Evolutionary conservation across 1,140 invertebrate genomes (phyloP).

Genomic region (Hypothenemus hampei): DNA sequence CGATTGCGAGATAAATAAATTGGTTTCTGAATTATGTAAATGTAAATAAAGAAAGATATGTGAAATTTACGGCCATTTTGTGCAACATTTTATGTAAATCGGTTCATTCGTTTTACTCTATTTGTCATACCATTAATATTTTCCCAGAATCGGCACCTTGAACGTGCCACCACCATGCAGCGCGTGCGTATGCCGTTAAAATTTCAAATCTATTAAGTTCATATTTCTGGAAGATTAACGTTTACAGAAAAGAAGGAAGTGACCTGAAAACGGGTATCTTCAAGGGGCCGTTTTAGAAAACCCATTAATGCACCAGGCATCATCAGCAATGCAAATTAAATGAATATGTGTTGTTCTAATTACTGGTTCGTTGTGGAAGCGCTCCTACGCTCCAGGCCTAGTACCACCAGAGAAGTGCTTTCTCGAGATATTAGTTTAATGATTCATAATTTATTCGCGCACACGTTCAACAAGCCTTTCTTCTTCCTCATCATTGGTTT

Average conservation of each 20-base stretch:
- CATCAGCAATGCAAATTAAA: conserved; percentile 15
- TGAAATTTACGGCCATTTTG: conserved; percentile 12
- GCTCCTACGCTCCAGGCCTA: conserved; percentile 10
- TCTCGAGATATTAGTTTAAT: conserved; percentile 10
- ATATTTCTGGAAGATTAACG: too few relatives aligned
- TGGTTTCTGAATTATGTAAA: conserved; percentile 15
- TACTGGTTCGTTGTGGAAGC: conserved; percentile 6
- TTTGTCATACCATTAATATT: too few relatives aligned
- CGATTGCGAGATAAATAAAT: conserved; percentile 15
- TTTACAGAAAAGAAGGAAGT: conserved; percentile 12
- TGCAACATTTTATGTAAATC: too few relatives aligned
- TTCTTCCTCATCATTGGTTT: too few relatives aligned
- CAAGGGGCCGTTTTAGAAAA: conserved; percentile 8
- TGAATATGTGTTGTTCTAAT: conserved; percentile 14
- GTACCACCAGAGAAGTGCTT: too few relatives aligned
- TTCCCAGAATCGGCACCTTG: too few relatives aligned
- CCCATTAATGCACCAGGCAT: conserved; percentile 13
- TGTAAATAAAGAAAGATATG: conserved; percentile 20
- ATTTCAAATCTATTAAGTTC: too few relatives aligned
- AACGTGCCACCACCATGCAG: too few relatives aligned
- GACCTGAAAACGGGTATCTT: not conserved
- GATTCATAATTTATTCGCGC: conserved; percentile 11
- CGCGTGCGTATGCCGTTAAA: too few relatives aligned
- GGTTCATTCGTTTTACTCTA: too few relatives aligned
- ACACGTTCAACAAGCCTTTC: not conserved